Percentiles rank a stretch among this genome's conserved stretches.
Conservation (phyloP, 2,888 invertebrate species). For the Dysmachus trigonus region DNA sequence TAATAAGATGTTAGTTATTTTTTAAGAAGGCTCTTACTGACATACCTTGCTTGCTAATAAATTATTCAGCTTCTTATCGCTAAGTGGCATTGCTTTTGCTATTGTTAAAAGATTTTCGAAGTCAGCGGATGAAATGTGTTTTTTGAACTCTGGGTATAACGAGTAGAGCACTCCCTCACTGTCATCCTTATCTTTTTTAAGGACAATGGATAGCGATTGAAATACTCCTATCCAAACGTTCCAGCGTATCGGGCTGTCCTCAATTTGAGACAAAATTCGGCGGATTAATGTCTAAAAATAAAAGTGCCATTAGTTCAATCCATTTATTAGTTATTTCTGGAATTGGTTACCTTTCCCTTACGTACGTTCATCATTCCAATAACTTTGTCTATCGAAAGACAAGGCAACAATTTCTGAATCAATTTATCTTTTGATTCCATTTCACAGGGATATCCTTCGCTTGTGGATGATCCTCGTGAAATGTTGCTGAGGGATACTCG, state of each 20-base stretch:
- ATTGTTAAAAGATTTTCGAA: constrained; percentile 60
- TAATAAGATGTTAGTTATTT: neutral
- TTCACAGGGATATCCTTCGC: constrained; percentile 60
- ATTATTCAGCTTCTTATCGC: constrained; percentile 60
- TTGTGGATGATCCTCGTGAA: constrained; percentile 57
- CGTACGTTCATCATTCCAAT: constrained; percentile 78
- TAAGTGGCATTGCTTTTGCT: constrained; percentile 58
- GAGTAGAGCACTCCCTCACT: constrained; percentile 59
- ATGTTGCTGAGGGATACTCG: neutral
- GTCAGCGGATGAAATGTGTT: constrained; percentile 60
- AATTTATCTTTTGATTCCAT: constrained; percentile 67
- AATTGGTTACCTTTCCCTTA: constrained; percentile 77
- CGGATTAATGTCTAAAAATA: constrained; percentile 71
- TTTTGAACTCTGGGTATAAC: constrained; percentile 62
- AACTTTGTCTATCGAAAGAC: constrained; percentile 75
- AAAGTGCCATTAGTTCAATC: constrained; percentile 24
- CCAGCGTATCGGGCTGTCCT: constrained; percentile 60
- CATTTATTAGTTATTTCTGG: neutral
- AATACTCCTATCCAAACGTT: constrained; percentile 62
- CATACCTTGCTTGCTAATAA: constrained; percentile 63
- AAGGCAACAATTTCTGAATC: constrained; percentile 72
- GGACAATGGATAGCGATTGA: constrained; percentile 59
- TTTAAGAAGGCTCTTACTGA: neutral
- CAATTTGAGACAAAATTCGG: constrained; percentile 70
- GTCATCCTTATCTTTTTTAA: constrained; percentile 64